Conservation (phyloP, 2,797 vertebrate genomes). For the Catamblyrhynchus diadema region DNA sequence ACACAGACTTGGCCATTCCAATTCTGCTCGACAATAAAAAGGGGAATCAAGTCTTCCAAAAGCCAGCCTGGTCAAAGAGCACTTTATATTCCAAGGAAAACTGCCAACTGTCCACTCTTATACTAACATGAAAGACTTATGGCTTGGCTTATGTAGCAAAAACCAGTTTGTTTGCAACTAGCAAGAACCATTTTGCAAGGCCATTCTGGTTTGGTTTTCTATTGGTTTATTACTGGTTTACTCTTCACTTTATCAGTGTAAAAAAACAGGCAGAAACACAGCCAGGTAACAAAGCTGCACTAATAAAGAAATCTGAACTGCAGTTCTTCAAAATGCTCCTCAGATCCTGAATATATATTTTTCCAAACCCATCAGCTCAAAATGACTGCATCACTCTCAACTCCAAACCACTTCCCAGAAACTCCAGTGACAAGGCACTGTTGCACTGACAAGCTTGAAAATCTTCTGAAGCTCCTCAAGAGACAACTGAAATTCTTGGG, state of each 20-base stretch:
- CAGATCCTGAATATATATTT: neutral
- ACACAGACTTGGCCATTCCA: neutral
- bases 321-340: neutral
- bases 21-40: neutral
- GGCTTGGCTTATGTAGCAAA: neutral
- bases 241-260: neutral
- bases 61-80: neutral
- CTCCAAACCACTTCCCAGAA: neutral
- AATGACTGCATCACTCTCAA: neutral
- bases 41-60: neutral
- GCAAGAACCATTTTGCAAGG: neutral
- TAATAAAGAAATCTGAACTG: neutral
- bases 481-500: neutral
- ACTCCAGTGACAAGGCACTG: neutral
- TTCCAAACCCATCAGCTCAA: neutral
- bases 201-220: neutral
- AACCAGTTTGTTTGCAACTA: neutral
- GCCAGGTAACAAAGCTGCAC: neutral
- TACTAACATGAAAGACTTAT: neutral
- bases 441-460: neutral
- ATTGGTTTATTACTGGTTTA: neutral
- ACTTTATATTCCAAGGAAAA: neutral
- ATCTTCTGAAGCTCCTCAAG: neutral
- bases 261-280: neutral
- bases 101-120: neutral